Evolutionary conservation across 2,113 vertebrate genomes (phyloP).

Genomic region (Cariama cristata): DNA sequence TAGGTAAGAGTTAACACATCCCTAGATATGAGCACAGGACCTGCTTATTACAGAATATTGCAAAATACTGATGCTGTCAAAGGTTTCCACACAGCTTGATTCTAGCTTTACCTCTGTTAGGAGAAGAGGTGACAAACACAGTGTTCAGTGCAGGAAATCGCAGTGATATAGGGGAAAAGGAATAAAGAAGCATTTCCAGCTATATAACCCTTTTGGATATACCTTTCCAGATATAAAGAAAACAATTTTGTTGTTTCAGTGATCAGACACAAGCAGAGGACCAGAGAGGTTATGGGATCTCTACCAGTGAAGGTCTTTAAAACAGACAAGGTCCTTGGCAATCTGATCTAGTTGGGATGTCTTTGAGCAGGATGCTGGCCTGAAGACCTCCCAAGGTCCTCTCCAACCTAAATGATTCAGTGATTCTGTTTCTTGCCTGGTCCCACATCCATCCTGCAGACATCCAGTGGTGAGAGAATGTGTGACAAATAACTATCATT

Average conservation of each 20-base stretch:
- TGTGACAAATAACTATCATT: neutral
- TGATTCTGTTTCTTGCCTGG: neutral
- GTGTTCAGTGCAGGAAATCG: neutral
- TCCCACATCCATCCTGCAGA: neutral
- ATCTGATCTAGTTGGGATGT: neutral
- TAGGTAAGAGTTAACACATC: neutral
- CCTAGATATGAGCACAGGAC: neutral
- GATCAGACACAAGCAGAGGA: accelerated
- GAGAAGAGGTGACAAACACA: neutral
- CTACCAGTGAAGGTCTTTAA: neutral
- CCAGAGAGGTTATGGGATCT: neutral
- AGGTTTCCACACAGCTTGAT: neutral
- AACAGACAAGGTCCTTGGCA: neutral
- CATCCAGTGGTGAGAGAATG: neutral
- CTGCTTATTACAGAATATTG: neutral
- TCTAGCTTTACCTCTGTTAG: neutral
- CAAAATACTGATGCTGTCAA: neutral
- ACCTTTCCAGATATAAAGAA: neutral
- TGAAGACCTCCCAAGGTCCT: neutral
- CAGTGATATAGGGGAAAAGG: neutral
- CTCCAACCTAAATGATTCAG: neutral
- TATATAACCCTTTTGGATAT: neutral
- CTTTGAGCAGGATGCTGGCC: neutral
- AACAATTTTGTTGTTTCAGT: neutral
- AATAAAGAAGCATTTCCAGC: neutral